Base-by-base conservation (phyloP, 2,888 invertebrate species). In the Lydus trimaculatus region DNA sequence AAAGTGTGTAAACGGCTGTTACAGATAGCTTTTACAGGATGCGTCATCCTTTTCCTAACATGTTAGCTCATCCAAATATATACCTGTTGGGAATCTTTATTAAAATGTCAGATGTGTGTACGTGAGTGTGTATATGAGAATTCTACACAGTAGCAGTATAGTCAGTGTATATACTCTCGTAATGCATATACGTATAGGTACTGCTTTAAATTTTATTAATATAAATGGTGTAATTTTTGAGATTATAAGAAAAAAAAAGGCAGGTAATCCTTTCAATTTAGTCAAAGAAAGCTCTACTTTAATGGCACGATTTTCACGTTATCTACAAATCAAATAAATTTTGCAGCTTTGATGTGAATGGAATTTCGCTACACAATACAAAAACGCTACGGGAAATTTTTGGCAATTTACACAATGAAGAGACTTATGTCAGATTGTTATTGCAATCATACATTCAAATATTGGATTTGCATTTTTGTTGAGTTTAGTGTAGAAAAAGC, bases 11-110 rank as follows among this genome's bases (percentile, higher is more conserved):
- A 58, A 60, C 28, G 52, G 61, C 60, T 66, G 63, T 65, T 65
- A 67, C 60, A 65, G 67, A 66, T 69, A 56, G 61, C 65, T 63
- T 43, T 33, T 65, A 65, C 68, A 63, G 61, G 61, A 59, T 66
- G 62, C 17, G 48, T 63, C 48, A 13, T 56, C 56, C 56, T 56
- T 13, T 61, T 59, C 31, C 59, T 58, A 65, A 61, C 64, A 58
- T 61, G 58, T 59, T 58, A 13, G 43, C 63, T 52, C 56, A 56
- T 56, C 56, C 13, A 56, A 59, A 60, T 61, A 66, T 71, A 67
- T 75, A 76, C 77, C 75, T 75, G 72, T 72, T 71, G 72, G 73
- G 72, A 72, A 75, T 73, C 70, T 75, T 75, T 75, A 74, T 77
- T 75, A 70, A 70, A 70, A 70, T 67, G 70, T 70, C 70, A 66